phyloP scores from a whole-genome alignment of 2,888 invertebrate species.

The Pelosia muscerda region DNA sequence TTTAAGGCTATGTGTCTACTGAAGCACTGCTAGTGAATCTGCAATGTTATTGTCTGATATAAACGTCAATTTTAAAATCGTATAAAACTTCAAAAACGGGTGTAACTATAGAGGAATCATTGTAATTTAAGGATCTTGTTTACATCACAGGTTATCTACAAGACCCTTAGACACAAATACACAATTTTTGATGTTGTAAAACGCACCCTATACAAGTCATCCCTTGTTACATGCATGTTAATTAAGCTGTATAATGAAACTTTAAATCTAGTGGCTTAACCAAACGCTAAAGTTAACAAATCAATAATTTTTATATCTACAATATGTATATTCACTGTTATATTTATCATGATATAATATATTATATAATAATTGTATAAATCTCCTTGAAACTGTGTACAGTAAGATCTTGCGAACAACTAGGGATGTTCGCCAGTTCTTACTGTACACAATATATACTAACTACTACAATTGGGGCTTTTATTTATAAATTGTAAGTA shows the following conservation, averaged over 20 bases:
- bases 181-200: not conserved
- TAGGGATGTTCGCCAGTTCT: conserved; percentile 32
- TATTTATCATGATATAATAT: conserved; percentile 30
- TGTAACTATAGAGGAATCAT: not conserved
- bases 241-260: conserved; percentile 1
- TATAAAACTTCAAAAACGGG: conserved; percentile 12
- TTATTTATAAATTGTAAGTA: conserved; percentile 42
- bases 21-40: conserved; percentile 19
- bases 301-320: conserved; percentile 24
- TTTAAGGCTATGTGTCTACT: conserved; percentile 19
- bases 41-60: conserved; percentile 39
- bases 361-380: conserved; percentile 18
- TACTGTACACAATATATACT: conserved; percentile 38
- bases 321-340: conserved; percentile 18
- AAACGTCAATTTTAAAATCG: conserved; percentile 11
- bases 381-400: conserved; percentile 32
- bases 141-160: not conserved
- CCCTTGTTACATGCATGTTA: not conserved
- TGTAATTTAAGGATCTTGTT: not conserved
- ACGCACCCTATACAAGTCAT: not conserved
- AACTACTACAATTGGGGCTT: conserved; percentile 51
- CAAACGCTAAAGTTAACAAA: conserved; percentile 12
- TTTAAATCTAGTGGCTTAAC: conserved; percentile 4
- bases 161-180: not conserved
- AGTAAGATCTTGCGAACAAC: conserved; percentile 31